These are phyloP conservation scores for Strongylocentrotus purpuratus DNA, from an alignment of 35 echinoderm and acorn worm species.

Conservation along the genomic window DNA sequence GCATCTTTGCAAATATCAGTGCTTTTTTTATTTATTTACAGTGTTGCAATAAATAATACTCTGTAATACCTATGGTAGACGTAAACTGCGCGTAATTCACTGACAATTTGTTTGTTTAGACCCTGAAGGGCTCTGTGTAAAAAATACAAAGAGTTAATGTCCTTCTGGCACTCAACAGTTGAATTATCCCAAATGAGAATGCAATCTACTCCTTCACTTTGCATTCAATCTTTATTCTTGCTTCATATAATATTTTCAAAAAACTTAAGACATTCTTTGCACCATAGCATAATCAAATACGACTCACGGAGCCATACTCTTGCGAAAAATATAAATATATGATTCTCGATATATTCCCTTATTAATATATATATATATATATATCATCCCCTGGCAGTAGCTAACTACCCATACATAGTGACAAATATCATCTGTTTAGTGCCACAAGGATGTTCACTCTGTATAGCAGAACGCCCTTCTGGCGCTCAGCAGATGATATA, in stretches of 20 bases:
- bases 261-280: neutral
- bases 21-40: neutral
- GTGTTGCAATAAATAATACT: conserved; percentile 12
- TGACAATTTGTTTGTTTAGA: neutral
- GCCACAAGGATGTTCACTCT: no score
- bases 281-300: neutral
- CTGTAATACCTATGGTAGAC: neutral
- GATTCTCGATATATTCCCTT: neutral
- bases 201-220: neutral
- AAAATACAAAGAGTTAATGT: no score
- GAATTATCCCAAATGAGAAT: neutral
- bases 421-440: neutral
- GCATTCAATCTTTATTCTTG: neutral
- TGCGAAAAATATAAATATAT: neutral
- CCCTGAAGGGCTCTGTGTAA: no score
- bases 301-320: neutral
- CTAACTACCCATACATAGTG: neutral
- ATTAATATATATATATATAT: neutral
- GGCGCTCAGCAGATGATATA: neutral
- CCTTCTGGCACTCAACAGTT: neutral
- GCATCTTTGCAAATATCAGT: neutral
- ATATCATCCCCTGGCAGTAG: neutral
- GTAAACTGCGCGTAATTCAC: neutral
- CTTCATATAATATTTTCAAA: neutral
- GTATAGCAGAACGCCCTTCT: no score